phyloP scores from a whole-genome alignment of 53 echinoderm and acorn worm species.

The Crossaster papposus region DNA sequence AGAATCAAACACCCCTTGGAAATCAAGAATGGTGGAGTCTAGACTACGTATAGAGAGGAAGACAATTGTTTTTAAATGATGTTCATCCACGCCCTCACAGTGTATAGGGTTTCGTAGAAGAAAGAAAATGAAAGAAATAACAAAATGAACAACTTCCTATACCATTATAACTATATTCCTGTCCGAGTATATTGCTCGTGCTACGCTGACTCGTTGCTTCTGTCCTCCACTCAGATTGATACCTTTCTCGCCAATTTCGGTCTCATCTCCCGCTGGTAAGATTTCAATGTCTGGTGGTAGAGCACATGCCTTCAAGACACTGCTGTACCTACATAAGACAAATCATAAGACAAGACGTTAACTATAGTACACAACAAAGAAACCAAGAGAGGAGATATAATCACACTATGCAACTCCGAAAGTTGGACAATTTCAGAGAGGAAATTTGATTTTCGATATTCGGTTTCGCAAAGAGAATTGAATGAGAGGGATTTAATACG shows the following conservation, averaged over 20 bases:
- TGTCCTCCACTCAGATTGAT: slow-evolving; percentile 87
- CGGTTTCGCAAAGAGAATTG: too few species aligned
- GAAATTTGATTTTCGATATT: too few species aligned
- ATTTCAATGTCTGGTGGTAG: slow-evolving; percentile 80
- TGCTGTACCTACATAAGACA: slow-evolving; percentile 60
- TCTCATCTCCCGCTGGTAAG: slow-evolving; percentile 77
- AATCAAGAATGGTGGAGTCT: too few species aligned
- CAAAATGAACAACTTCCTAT: background rate
- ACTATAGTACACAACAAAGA: background rate
- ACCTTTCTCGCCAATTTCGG: slow-evolving; percentile 87
- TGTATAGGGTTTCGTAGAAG: too few species aligned
- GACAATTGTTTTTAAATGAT: too few species aligned
- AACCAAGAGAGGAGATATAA: too few species aligned
- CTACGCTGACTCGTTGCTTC: slow-evolving; percentile 85
- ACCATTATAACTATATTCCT: slow-evolving; percentile 80
- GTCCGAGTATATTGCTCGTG: slow-evolving; percentile 78
- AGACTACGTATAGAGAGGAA: too few species aligned
- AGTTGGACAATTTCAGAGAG: too few species aligned
- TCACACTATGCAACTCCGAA: too few species aligned
- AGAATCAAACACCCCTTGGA: too few species aligned
- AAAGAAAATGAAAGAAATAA: background rate
- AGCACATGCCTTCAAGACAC: slow-evolving; percentile 70
- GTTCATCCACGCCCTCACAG: too few species aligned
- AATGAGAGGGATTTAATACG: too few species aligned
- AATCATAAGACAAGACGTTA: background rate